phyloP scores from a whole-genome alignment of 1,140 invertebrate genomes.

The Pogonomyrmex californicus region DNA sequence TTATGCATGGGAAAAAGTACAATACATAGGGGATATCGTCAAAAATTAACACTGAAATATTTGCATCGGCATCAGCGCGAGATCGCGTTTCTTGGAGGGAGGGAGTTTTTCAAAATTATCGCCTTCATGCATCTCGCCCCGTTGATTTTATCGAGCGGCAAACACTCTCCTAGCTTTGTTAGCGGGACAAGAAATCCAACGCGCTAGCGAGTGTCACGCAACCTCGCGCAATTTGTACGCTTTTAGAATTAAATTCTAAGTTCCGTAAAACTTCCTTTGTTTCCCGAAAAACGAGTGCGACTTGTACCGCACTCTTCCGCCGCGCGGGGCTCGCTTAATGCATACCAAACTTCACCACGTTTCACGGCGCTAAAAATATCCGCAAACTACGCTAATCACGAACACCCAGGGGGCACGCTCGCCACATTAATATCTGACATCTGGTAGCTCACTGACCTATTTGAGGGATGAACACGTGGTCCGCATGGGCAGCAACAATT shows the following conservation, averaged over 20 bases:
- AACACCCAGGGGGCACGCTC: constrained; percentile 25
- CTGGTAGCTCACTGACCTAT: constrained; percentile 82
- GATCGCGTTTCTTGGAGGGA: not conserved
- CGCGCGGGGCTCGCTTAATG: not conserved
- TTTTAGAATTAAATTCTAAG: constrained; percentile 28
- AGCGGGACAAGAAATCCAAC: constrained; percentile 17
- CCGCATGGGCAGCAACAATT: constrained; percentile 88
- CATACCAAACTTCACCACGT: constrained; percentile 7
- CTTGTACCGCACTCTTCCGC: not conserved
- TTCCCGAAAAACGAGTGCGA: not conserved
- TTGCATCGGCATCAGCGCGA: not conserved
- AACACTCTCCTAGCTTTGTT: constrained; percentile 46
- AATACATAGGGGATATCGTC: not conserved
- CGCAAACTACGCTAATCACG: constrained; percentile 33
- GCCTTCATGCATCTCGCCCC: constrained; percentile 51
- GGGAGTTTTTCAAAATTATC: constrained; percentile 44
- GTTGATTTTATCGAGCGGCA: constrained; percentile 44
- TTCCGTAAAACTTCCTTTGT: not conserved
- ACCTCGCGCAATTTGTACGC: constrained; percentile 28
- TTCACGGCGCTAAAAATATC: constrained; percentile 31
- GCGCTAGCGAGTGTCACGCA: constrained; percentile 40
- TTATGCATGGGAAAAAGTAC: not conserved
- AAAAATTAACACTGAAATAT: constrained; percentile 1
- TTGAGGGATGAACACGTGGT: constrained; percentile 89
- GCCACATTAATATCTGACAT: constrained; percentile 56